Evolutionary conservation across 1,140 invertebrate genomes (phyloP), one percentile per base, ranked within the genome.

Genomic region (Aphelenchoides besseyi): DNA sequence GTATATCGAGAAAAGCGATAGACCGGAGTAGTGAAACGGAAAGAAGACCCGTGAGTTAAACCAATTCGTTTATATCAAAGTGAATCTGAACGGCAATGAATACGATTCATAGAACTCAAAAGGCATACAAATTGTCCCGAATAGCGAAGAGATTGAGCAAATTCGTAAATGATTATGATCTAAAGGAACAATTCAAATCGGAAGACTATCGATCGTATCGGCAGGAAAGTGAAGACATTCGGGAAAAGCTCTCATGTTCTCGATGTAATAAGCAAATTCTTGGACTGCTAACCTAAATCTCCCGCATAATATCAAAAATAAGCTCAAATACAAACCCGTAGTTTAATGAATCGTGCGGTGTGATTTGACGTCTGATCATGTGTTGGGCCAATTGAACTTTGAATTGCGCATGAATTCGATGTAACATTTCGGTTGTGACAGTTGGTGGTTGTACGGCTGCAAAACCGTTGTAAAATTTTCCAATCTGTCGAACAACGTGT

Each of bases 191-290:
- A 66, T n/a, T 61, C 30, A 66, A 29, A 66, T 33, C 16, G 63
- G 63, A 29, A 66, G 32, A n/a, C 16, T 18, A 12, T 12, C 63
- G 9, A 76, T 55, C 28, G 74, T 55, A 70, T 76, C 74, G 29
- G 59, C 61, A 30, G 74, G 74, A 52, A 76, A 76, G 9, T 37
- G 30, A 54, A 64, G 62, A 48, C 74, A 78, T 61, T 86, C 82
- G 63, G 92, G 90, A 28, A 95, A 86, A 75, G 90, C 91, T 84
- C 91, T 90, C 73, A 97, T 88, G 76, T 92, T 95, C 86, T 95
- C 92, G 72, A 94, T 88, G 86, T 97, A 98, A 87, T 96, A 97
- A 57, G 92, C 92, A 79, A 97, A 87, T 88, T 98, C 95, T 29
- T 93, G 92, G 30, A 91, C 95, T 2, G 97, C 94, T 74, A 96